Evolutionary conservation across 2,888 invertebrate species (phyloP), one percentile per base, ranked within the genome.

Genomic region (Therioaphis trifolii): DNA sequence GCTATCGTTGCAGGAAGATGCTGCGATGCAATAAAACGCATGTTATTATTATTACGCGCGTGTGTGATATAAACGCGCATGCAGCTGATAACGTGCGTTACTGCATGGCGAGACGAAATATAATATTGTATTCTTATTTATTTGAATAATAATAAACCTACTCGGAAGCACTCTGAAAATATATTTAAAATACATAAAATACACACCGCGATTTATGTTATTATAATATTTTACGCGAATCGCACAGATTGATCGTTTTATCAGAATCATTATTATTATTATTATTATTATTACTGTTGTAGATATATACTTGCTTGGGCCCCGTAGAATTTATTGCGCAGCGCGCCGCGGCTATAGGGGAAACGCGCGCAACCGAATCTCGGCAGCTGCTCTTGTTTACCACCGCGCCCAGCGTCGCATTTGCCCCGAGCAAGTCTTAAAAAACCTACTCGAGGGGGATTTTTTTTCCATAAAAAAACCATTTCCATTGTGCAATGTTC

Each of bases 401-500:
- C 27, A n/a, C 29, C 46, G 12, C 61, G 61, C 21, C 40, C 15
- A 35, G 18, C 21, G 18, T n/a, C 27, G 27, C 27, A 35, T 72
- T 72, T 66, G 27, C 40, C 79, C 27, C 27, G 43, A 69, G 24
- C 61, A 35, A 82, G 82, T 74, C 63, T 82, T 74, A 63, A 74
- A 80, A 79, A 82, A 74, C 63, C 46, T 58, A 24, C 58, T 58
- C 71, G 29, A 63, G 74, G 74, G 82, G 80, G 72, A 40, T 78
- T 69, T 74, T 35, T 69, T 80, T 72, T 29, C 46, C 52, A 49
- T 29, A 61, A 80, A 61, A 80, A 80, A 80, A 63, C 24, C 5
- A 61, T 80, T 72, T 82, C 63, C 24, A 82, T 82, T 82, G 82
- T 82, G 72, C 35, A 61, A 49, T 43, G n/a, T 74, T 74, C 82